phyloP scores from a whole-genome alignment of 2,797 vertebrate species.

The Lacerta agilis region DNA sequence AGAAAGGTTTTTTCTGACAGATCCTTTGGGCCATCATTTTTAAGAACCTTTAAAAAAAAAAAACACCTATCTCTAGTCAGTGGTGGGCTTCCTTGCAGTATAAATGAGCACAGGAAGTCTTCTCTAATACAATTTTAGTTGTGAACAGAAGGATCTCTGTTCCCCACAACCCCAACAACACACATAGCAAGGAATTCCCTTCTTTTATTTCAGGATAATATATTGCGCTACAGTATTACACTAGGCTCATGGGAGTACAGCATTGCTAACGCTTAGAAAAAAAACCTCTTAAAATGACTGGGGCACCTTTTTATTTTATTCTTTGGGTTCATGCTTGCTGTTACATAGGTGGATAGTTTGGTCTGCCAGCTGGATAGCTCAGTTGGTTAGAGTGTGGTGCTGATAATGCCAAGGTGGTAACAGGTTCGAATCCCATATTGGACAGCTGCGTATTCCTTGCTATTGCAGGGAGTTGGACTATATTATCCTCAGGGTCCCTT shows the following conservation, averaged over 20 bases:
- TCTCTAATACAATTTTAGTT: background rate
- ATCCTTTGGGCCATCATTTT: background rate
- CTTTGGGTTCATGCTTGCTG: background rate
- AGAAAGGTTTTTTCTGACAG: background rate
- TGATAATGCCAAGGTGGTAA: too few relatives aligned
- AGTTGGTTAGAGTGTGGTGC: too few relatives aligned
- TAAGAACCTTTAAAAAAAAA: background rate
- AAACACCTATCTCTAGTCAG: too few relatives aligned
- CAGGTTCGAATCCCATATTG: too few relatives aligned
- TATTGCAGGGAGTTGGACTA: too few relatives aligned
- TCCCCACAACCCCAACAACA: background rate
- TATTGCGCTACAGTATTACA: background rate
- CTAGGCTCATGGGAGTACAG: background rate
- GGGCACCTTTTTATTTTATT: slow-evolving; percentile 14
- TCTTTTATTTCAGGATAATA: background rate
- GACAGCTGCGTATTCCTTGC: too few relatives aligned
- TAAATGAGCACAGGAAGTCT: background rate
- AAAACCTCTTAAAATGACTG: background rate
- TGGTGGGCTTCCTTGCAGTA: too few relatives aligned
- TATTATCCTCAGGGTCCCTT: too few relatives aligned
- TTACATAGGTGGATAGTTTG: slow-evolving; percentile 32
- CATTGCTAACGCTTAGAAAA: background rate
- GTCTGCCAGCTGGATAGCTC: background rate
- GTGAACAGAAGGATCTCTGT: background rate
- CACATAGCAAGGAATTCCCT: background rate